Conservation (phyloP, 2,113 vertebrate species). For the Bothrops jararaca region DNA sequence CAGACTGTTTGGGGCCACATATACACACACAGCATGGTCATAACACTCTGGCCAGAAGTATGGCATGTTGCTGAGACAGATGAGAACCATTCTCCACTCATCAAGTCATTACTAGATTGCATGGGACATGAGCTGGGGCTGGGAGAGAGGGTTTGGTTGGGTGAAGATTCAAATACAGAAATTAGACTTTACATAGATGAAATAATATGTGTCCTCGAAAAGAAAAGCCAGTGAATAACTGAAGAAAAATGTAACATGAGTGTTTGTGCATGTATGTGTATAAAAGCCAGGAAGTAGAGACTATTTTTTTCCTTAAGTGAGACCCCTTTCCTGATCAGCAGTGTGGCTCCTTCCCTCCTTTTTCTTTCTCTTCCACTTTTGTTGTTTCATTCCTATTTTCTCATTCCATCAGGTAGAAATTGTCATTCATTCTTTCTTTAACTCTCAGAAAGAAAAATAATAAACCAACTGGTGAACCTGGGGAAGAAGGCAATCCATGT, state of each 20-base stretch:
- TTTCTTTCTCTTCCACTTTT: neutral
- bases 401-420: neutral
- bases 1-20: neutral
- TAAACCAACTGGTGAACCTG: neutral
- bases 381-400: neutral
- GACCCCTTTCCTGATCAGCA: neutral
- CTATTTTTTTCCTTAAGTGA: neutral
- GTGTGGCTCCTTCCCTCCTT: neutral
- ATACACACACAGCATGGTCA: neutral
- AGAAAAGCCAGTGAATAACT: neutral
- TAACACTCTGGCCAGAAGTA: neutral
- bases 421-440: neutral
- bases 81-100: neutral
- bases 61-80: neutral
- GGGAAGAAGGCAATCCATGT: neutral
- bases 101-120: neutral
- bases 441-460: neutral
- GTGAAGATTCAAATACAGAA: neutral
- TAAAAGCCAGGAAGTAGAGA: neutral
- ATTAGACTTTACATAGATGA: neutral
- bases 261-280: neutral
- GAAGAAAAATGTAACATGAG: neutral
- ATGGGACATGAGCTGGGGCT: neutral
- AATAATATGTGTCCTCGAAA: neutral
- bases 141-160: neutral